Conservation (phyloP, 2,113 vertebrate genomes). For the Heptranchias perlo region DNA sequence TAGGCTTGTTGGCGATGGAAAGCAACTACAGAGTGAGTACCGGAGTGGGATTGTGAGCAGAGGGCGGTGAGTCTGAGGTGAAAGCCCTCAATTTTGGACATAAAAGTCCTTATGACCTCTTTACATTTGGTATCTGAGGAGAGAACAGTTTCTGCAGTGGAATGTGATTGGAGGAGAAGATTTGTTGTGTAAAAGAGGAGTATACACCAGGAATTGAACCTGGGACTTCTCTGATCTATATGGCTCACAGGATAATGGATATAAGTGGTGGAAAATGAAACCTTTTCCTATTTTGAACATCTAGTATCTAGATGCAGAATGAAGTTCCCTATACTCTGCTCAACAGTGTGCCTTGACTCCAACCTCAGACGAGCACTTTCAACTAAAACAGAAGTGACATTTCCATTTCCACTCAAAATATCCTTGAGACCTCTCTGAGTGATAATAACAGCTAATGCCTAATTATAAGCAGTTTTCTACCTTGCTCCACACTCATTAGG, state of each 20-base stretch:
- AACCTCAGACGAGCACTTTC: not conserved
- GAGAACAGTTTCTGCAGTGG: not conserved
- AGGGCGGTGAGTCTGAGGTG: not conserved
- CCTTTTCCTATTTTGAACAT: not conserved
- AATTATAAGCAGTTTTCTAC: not conserved
- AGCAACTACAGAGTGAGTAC: not conserved
- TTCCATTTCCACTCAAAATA: not conserved
- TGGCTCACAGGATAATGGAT: not conserved
- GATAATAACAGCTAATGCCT: not conserved
- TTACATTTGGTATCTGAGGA: not conserved
- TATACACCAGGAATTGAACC: not conserved
- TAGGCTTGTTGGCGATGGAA: not conserved
- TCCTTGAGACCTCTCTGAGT: not conserved
- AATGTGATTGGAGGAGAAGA: not conserved
- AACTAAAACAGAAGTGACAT: not conserved
- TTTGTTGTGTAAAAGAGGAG: not conserved
- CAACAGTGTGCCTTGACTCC: not conserved
- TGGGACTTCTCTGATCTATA: not conserved
- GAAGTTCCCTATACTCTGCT: not conserved
- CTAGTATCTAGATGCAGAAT: not conserved
- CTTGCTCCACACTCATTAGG: not conserved
- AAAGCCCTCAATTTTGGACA: not conserved
- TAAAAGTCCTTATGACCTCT: not conserved
- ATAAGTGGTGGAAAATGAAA: not conserved
- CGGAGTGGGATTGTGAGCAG: not conserved